These are phyloP conservation scores for Eumacrocentrus americanus DNA, from an alignment of 2,888 invertebrate genomes.

Conservation along the genomic window DNA sequence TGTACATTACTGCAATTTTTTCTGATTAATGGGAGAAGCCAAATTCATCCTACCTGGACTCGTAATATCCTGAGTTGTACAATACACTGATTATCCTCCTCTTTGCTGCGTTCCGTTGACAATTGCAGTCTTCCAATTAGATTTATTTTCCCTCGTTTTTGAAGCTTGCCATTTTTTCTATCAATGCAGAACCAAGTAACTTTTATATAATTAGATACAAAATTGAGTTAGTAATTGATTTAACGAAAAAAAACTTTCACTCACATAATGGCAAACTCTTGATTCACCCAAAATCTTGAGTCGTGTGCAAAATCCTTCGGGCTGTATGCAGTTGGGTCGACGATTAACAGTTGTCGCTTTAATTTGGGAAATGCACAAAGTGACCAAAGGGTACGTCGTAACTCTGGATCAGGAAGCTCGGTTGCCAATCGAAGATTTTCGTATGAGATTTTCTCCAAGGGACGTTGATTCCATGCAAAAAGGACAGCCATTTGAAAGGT, in stretches of 20 bases:
- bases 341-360: slow-evolving; percentile 87
- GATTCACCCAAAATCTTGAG: slow-evolving; percentile 95
- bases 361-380: slow-evolving; percentile 95
- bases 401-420: slow-evolving; percentile 93
- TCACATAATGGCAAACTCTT: slow-evolving; percentile 86
- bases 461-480: slow-evolving; percentile 98
- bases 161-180: slow-evolving; percentile 93
- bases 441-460: slow-evolving; percentile 90
- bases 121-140: slow-evolving; percentile 94
- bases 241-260: slow-evolving; percentile 43
- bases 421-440: slow-evolving; percentile 96
- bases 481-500: slow-evolving; percentile 99
- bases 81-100: slow-evolving; percentile 98
- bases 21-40: background rate
- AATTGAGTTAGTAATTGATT: no score
- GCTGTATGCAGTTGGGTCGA: slow-evolving; percentile 80
- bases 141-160: slow-evolving; percentile 94
- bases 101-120: slow-evolving; percentile 92
- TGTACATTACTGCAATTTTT: no score
- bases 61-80: slow-evolving; percentile 94
- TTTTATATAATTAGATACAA: no score
- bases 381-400: slow-evolving; percentile 94
- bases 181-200: no score
- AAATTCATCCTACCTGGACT: slow-evolving; percentile 65
- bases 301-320: slow-evolving; percentile 94